Evolutionary conservation across 2,888 invertebrate genomes (phyloP).

Genomic region (Dolomedes plantarius): DNA sequence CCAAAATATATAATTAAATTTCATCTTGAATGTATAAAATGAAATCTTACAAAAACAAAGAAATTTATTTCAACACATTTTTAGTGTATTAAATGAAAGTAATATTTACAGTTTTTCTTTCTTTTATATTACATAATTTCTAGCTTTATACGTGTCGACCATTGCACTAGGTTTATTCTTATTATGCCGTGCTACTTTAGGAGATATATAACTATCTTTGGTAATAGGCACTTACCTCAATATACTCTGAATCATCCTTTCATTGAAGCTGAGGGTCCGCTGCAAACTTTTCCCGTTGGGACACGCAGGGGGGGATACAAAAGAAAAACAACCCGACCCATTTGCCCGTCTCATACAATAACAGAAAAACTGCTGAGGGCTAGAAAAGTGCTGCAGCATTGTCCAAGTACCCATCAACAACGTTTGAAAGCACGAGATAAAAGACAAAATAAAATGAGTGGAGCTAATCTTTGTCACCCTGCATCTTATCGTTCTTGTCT

Average conservation of each 20-base stretch:
- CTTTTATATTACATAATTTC: no score
- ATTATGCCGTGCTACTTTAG: no score
- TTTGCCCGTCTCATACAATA: slow-evolving; percentile 48
- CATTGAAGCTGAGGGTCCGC: slow-evolving; percentile 9
- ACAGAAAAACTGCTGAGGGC: slow-evolving; percentile 59
- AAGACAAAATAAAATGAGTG: slow-evolving; percentile 46
- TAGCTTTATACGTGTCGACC: no score
- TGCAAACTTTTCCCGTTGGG: slow-evolving; percentile 40
- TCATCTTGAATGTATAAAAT: no score
- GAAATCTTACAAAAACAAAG: no score
- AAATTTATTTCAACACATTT: no score
- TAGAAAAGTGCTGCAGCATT: slow-evolving; percentile 51
- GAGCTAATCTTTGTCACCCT: slow-evolving; percentile 66
- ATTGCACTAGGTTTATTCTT: no score
- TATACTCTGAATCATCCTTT: slow-evolving; percentile 44
- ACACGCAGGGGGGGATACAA: background rate
- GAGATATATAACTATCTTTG: no score
- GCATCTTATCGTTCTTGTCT: slow-evolving; percentile 42
- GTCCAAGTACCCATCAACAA: slow-evolving; percentile 50
- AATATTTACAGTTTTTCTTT: no score
- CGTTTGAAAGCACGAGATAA: slow-evolving; percentile 24
- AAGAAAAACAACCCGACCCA: slow-evolving; percentile 42
- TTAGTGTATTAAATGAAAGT: no score
- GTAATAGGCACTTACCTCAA: slow-evolving; percentile 40
- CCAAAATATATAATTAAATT: no score